Base-by-base conservation (phyloP, 2,797 vertebrate genomes). In the Halcyon chelicuti region DNA sequence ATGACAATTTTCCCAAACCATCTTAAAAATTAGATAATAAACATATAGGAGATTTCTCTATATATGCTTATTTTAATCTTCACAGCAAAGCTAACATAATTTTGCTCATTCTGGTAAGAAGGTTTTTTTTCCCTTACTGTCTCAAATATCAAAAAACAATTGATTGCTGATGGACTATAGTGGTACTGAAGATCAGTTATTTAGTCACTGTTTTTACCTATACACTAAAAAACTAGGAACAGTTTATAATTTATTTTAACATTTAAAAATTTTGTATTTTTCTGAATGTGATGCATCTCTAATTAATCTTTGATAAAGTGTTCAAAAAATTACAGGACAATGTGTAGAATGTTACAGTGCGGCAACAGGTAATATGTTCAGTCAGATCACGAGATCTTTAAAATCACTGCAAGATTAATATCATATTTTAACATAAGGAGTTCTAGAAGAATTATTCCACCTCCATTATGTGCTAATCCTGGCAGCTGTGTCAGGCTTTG, bases 331-430 rank as follows among this genome's bases (percentile, higher is more conserved):
- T 44, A 72, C 14, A 75, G 44, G 12, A 76, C 19, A 7, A 70
- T 54, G 2, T 29, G 29, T 55, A 79, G 44, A 65, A 74, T 52
- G 12, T 75, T 91, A 83, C 71, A 93, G 40, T 83, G 51, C n/a
- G 82, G 62, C 58, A 70, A 88, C 75, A 68, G 19, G 22, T 72
- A 77, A 63, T 37, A 62, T 0, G 0, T 70, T 70, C 14, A 22
- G 25, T 84, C 33, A 57, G 33, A 91, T 70, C 39, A 33, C 22
- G 44, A 90, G 35, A 76, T 81, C 62, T 67, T 88, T 88, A 91
- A 91, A 88, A 88, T 78, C 25, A 42, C 44, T 70, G 63, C 29
- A 93, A 79, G 67, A 82, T 79, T 95, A 78, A 76, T 88, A 63
- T 5, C 5, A 1, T 78, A 76, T 65, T 94, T 96, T 66, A 88